These are phyloP conservation scores for Sebastiscus tertius DNA, from an alignment of 2,797 vertebrate genomes.

Conservation along the genomic window DNA sequence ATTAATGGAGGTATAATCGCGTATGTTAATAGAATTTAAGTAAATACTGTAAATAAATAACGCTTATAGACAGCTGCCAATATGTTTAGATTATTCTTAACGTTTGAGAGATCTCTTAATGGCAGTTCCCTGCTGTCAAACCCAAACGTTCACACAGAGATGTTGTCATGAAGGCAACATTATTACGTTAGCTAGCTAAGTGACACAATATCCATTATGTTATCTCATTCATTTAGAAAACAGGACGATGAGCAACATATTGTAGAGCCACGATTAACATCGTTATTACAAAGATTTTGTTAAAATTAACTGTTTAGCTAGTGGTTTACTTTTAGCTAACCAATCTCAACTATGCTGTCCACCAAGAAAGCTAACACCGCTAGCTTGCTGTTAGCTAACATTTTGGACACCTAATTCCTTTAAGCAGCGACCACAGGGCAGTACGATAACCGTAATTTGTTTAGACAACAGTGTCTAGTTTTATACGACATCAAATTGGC, in stretches of 20 bases:
- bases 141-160: background rate
- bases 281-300: background rate
- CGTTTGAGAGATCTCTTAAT: background rate
- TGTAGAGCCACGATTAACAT: background rate
- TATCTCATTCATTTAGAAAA: background rate
- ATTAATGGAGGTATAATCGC: background rate
- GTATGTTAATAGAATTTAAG: background rate
- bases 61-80: background rate
- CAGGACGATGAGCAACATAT: background rate
- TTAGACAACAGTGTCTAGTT: background rate
- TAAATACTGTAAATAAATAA: background rate
- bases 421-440: background rate
- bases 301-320: background rate
- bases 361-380: conserved; percentile 43
- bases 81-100: background rate
- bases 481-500: accelerated
- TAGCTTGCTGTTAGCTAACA: conserved; percentile 33
- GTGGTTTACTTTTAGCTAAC: background rate
- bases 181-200: background rate
- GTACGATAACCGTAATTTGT: background rate
- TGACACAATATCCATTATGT: background rate
- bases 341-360: background rate
- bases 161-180: background rate
- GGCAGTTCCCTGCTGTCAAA: background rate
- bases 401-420: background rate